Evolutionary conservation across 2,113 vertebrate species (phyloP), one percentile per base, ranked within the genome.

Genomic region (Dolichotis patagonum): DNA sequence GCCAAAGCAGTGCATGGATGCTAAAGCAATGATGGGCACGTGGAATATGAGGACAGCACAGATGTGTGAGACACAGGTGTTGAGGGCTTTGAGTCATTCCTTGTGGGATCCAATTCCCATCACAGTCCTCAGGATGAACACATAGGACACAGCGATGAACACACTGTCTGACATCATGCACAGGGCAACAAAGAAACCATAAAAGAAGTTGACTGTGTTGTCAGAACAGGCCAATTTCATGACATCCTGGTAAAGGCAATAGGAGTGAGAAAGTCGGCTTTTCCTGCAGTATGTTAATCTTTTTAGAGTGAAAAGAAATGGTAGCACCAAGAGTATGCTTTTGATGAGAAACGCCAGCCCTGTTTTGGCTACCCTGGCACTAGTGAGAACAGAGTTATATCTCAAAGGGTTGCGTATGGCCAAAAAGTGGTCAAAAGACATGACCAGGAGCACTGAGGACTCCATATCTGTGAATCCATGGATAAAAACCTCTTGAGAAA

Each of bases 331-430:
- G 3, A 96, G 38, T 9, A 82, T 71, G 41, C 85, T 95, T 88
- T 97, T 89, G 71, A 96, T 22, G 35, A 92, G 56, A 81, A 95
- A 92, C 1, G 46, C 30, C 43, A 90, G 10, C 11, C 69, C 83
- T 4, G 86, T 81, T 89, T 97, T 96, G 85, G 83, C 67, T 43
- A 97, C 71, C 77, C 56, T 92, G 28, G 84, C 46, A 16, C 81
- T 95, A 17, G 95, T 97, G 38, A 98, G 87, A 46, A 98, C 92
- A 4, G 82, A 90, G 4, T n/a, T 77, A 2, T 97, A 97, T 56
- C 85, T 93, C 46, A 97, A 93, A 0, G 93, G 63, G 10, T 82
- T 78, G 14, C 7, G 2, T 52, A 96, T 94, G 9, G 95, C 63
- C 54, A 65, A 2, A n/a, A 93, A 96, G 38, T 0, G 14, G 91